A percentile compares a stretch with the other conserved stretches of the same genome.
phyloP scores from a whole-genome alignment of 2,888 invertebrate genomes.

The Latrodectus hesperus region DNA sequence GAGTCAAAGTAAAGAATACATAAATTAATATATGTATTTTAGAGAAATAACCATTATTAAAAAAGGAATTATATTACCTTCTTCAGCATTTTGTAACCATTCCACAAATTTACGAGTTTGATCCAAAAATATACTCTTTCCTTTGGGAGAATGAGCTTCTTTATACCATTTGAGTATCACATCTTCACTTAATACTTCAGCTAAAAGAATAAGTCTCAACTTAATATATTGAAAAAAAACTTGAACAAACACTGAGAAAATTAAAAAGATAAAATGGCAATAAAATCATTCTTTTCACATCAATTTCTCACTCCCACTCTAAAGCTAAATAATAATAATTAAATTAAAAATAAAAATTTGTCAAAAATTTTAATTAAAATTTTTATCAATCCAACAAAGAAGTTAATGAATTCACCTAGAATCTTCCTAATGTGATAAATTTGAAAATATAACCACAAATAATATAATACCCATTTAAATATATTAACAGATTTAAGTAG shows the following conservation, averaged over 20 bases:
- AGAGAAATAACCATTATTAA: neutral
- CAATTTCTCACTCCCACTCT: too few species aligned
- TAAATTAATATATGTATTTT: neutral
- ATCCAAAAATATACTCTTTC: conserved; percentile 97
- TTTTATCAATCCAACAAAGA: too few species aligned
- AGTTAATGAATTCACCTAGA: too few species aligned
- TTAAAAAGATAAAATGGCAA: neutral
- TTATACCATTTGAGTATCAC: conserved; percentile 97
- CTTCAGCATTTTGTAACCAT: conserved; percentile 97
- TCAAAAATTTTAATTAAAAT: too few species aligned
- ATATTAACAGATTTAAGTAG: too few species aligned
- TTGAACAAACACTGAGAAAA: neutral
- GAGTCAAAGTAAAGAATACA: neutral
- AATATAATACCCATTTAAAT: too few species aligned
- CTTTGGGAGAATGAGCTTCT: conserved; percentile 92
- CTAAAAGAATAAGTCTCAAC: conserved; percentile 74
- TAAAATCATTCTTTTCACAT: too few species aligned
- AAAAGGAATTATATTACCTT: conserved; percentile 77
- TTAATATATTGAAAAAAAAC: neutral
- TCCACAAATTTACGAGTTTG: conserved; percentile 98
- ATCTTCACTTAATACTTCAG: conserved; percentile 95
- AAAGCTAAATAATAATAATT: too few species aligned
- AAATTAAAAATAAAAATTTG: too few species aligned
- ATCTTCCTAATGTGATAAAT: too few species aligned
- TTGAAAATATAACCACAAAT: too few species aligned